Conservation (phyloP, 2,888 invertebrate genomes). For the Dolomedes plantarius region DNA sequence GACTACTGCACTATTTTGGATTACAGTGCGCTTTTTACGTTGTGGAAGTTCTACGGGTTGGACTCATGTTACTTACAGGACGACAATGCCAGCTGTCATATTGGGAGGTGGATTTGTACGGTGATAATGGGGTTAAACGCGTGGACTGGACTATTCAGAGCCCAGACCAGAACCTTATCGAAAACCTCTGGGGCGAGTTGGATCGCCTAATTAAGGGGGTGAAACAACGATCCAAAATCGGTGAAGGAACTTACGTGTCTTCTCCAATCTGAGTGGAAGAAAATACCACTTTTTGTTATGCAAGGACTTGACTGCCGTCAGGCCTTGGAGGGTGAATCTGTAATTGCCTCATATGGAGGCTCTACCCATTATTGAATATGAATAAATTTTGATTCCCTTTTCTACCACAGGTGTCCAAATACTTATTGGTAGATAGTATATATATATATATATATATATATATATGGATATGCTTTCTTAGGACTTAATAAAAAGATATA, state of each 20-base stretch:
- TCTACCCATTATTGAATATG: slow-evolving; percentile 15
- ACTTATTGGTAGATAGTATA: slow-evolving; percentile 3
- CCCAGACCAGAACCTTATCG: not conserved
- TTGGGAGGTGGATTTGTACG: not conserved
- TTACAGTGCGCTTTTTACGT: not conserved
- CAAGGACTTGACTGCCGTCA: slow-evolving; percentile 10
- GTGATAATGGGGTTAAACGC: not conserved
- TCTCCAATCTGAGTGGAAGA: not conserved
- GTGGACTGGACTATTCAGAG: not conserved
- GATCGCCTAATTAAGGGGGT: not conserved
- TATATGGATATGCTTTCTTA: too few species aligned
- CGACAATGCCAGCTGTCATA: not conserved
- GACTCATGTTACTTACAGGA: not conserved
- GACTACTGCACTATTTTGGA: not conserved
- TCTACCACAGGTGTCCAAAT: slow-evolving; percentile 19
- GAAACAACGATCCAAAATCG: not conserved
- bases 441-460: too few species aligned
- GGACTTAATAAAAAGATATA: too few species aligned
- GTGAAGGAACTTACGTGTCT: not conserved
- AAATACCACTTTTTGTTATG: not conserved
- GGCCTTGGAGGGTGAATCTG: not conserved
- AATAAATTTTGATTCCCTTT: too few species aligned
- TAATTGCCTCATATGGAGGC: slow-evolving; percentile 9
- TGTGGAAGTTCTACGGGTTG: not conserved
- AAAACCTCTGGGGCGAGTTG: not conserved